Evolutionary conservation across 2,797 vertebrate species (phyloP).

Genomic region (Meda fulgida): DNA sequence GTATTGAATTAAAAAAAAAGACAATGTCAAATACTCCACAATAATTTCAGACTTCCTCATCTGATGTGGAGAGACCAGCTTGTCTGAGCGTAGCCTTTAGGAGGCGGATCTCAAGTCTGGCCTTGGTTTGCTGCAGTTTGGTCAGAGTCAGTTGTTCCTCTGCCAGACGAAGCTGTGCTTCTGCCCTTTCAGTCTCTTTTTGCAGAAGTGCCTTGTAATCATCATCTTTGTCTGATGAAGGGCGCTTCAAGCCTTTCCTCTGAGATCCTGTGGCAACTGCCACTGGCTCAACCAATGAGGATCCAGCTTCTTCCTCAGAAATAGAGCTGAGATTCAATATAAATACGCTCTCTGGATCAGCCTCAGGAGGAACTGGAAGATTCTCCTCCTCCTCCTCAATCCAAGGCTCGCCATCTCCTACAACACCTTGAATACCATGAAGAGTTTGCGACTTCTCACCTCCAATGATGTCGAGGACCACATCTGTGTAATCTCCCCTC

Average conservation of each 20-base stretch:
- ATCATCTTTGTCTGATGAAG: constrained; percentile 16
- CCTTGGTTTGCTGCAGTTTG: constrained; percentile 44
- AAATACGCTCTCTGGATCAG: constrained; percentile 34
- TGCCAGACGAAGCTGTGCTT: neutral
- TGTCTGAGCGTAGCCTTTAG: constrained; percentile 35
- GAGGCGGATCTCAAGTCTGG: constrained; percentile 39
- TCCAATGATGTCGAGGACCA: constrained; percentile 1
- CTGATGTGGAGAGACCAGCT: constrained; percentile 34
- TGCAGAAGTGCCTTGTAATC: neutral
- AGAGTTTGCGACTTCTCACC: constrained; percentile 36
- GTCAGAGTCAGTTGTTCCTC: constrained; percentile 27
- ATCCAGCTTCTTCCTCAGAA: constrained; percentile 30
- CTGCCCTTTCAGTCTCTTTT: neutral
- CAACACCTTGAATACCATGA: constrained; percentile 21
- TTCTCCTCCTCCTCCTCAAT: constrained; percentile 1
- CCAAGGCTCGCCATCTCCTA: constrained; percentile 31
- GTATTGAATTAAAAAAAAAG: too few relatives aligned
- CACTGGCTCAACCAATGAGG: neutral
- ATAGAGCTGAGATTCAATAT: constrained; percentile 43
- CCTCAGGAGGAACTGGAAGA: constrained; percentile 29
- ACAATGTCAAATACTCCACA: neutral
- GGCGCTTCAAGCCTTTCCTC: constrained; percentile 16
- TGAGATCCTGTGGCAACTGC: neutral
- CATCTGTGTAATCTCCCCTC: constrained; percentile 27
- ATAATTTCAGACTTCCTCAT: constrained; percentile 11